phyloP scores from a whole-genome alignment of 1,140 invertebrate genomes.

The Drosophila nigromelanica region DNA sequence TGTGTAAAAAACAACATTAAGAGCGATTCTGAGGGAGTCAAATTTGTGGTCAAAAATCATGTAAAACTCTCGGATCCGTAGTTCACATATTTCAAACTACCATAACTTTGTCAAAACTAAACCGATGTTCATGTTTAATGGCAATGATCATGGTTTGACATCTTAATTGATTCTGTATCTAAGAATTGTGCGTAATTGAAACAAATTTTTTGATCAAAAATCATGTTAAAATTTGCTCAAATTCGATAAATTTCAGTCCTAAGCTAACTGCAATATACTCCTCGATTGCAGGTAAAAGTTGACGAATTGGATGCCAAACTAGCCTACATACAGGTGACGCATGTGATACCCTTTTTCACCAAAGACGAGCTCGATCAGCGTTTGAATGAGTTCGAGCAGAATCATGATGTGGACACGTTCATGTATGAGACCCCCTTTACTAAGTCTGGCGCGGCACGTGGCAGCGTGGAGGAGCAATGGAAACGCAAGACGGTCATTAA shows the following conservation, averaged over 20 bases:
- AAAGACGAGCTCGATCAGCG: slow-evolving; percentile 88
- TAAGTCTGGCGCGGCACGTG: slow-evolving; percentile 90
- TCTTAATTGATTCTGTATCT: too few species aligned
- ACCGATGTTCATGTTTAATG: too few species aligned
- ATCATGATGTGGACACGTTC: slow-evolving; percentile 93
- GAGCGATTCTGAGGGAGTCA: too few species aligned
- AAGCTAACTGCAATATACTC: not conserved
- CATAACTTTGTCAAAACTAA: too few species aligned
- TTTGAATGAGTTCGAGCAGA: slow-evolving; percentile 92
- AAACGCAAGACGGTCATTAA: slow-evolving; percentile 93
- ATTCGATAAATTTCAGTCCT: too few species aligned
- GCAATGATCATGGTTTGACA: too few species aligned
- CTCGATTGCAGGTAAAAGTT: slow-evolving; percentile 88
- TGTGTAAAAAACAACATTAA: too few species aligned
- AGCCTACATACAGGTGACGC: slow-evolving; percentile 96
- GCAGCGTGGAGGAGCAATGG: slow-evolving; percentile 93
- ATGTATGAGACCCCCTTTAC: slow-evolving; percentile 98
- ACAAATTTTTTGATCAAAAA: too few species aligned
- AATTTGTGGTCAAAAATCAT: not conserved
- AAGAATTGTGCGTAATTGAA: too few species aligned
- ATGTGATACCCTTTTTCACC: slow-evolving; percentile 91
- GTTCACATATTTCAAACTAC: too few species aligned
- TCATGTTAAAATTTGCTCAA: too few species aligned
- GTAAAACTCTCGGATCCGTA: too few species aligned
- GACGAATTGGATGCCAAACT: slow-evolving; percentile 91